Conservation (phyloP, 1,140 invertebrate genomes). For the Dreissena rostriformis region DNA sequence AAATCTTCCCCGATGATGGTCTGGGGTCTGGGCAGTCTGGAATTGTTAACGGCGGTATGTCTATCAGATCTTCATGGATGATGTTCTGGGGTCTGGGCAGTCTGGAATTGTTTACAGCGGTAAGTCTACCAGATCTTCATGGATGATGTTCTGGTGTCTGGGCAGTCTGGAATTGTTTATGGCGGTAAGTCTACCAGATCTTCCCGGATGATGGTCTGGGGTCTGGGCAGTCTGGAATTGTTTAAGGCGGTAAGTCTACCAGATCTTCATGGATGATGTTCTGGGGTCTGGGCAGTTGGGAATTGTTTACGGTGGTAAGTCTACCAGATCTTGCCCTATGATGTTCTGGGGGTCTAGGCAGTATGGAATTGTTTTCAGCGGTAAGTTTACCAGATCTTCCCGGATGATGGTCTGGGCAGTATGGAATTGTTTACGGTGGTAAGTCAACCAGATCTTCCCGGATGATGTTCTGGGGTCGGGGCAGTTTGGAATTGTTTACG, state of each 20-base stretch:
- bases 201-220: slow-evolving; percentile 99
- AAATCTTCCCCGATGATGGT: too few species aligned
- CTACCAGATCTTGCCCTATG: slow-evolving; percentile 97
- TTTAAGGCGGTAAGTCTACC: slow-evolving; percentile 91
- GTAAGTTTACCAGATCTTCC: slow-evolving; percentile 91
- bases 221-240: slow-evolving; percentile 99
- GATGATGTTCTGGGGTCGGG: slow-evolving; percentile 98
- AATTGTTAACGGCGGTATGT: too few species aligned
- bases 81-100: too few species aligned
- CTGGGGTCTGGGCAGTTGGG: slow-evolving; percentile 94
- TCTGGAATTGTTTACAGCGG: too few species aligned
- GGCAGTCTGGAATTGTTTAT: slow-evolving; percentile 99
- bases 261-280: too few species aligned
- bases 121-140: slow-evolving; percentile 96
- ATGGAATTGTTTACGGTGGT: slow-evolving; percentile 69
- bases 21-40: too few species aligned
- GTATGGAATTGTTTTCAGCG: slow-evolving; percentile 81
- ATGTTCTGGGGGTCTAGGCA: slow-evolving; percentile 97
- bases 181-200: slow-evolving; percentile 92
- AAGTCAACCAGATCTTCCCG: slow-evolving; percentile 89
- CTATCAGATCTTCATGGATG: slow-evolving; percentile 84
- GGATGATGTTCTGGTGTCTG: slow-evolving; percentile 98
- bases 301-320: slow-evolving; percentile 66
- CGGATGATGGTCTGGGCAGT: too few species aligned
- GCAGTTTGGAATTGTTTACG: slow-evolving; percentile 83